Base-by-base conservation (phyloP, 1,140 invertebrate species). In the Hyposmocoma kahamanoa region DNA sequence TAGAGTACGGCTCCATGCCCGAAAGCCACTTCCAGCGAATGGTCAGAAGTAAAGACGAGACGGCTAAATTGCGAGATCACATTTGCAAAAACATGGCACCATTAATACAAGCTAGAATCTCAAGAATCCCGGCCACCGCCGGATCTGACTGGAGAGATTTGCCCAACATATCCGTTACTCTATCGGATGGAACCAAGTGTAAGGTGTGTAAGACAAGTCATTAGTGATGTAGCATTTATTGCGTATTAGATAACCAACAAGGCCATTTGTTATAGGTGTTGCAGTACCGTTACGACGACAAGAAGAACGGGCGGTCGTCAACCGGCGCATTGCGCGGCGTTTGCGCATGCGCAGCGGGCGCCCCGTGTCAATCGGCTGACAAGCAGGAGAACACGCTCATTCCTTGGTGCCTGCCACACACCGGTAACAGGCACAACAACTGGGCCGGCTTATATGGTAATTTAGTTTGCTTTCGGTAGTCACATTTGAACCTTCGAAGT, bases 321-420 rank as follows among this genome's bases (percentile, higher is more conserved):
- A 87, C 50, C 9, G 92, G 92, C 10, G 85, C 84, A 5, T 77
- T 91, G 49, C 87, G 93, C 52, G 95, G 95, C 18, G 95, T 97
- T 24, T 97, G 96, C 74, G 84, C 87, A 9, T 97, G 96, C 86
- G 91, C 91, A 1, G 80, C 64, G 11, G 90, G 89, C 4, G 87
- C 76, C 13, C 11, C 87, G 0, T 96, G 95, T 80, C 90, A 93
- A 68, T 88, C 92, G 0, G 76, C 86, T 55, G 93, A 95, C 77
- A 90, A 90, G 42, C 96, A 97, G 86, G 92, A 91, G 67, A 93
- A 95, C 75, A 96, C 96, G 1, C 73, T 97, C 24, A 94, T 97
- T 44, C 95, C 96, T 0, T 97, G 96, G 96, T 96, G 95, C 75
- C 85, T 97, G 47, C 95, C 95, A 18, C 95, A 97, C 74, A 97